Conservation (phyloP, 2,113 vertebrate species). For the Pseudorhombus dupliciocellatus region DNA sequence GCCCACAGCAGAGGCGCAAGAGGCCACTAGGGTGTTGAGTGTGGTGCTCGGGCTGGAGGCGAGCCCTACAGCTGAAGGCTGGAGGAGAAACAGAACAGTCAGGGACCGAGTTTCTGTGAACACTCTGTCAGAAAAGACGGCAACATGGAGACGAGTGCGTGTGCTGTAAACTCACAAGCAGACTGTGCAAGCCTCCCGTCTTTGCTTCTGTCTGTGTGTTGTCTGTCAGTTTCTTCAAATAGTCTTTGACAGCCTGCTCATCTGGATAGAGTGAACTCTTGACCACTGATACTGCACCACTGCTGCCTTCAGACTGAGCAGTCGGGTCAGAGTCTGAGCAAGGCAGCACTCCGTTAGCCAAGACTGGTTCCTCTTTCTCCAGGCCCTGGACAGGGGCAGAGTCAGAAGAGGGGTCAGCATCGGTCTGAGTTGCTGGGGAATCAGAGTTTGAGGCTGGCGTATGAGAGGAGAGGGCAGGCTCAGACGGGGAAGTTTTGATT, state of each 20-base stretch:
- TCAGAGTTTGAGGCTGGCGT: constrained; percentile 20
- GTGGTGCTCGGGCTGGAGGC: constrained; percentile 74
- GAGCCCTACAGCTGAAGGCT: constrained; percentile 74
- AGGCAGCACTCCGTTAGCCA: constrained; percentile 51
- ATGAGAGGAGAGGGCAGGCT: constrained; percentile 62
- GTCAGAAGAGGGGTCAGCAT: not conserved
- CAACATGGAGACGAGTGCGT: too few relatives aligned
- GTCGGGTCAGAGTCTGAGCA: constrained; percentile 12
- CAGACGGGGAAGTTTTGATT: constrained; percentile 70
- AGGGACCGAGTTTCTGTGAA: not conserved
- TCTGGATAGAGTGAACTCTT: constrained; percentile 78
- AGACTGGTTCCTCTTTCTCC: constrained; percentile 22
- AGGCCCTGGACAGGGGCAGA: constrained; percentile 8
- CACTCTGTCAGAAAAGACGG: too few relatives aligned
- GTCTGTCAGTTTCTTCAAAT: constrained; percentile 81
- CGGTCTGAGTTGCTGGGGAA: not conserved
- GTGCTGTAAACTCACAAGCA: constrained; percentile 64
- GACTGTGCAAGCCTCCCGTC: constrained; percentile 51
- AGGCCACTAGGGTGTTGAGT: constrained; percentile 93
- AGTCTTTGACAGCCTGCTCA: constrained; percentile 85
- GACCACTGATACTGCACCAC: constrained; percentile 20
- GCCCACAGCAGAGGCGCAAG: constrained; percentile 93
- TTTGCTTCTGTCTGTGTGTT: constrained; percentile 67
- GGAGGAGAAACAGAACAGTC: constrained; percentile 1
- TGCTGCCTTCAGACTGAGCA: not conserved